Base-by-base conservation (phyloP, 2,797 vertebrate genomes). In the Mallotus villosus region DNA sequence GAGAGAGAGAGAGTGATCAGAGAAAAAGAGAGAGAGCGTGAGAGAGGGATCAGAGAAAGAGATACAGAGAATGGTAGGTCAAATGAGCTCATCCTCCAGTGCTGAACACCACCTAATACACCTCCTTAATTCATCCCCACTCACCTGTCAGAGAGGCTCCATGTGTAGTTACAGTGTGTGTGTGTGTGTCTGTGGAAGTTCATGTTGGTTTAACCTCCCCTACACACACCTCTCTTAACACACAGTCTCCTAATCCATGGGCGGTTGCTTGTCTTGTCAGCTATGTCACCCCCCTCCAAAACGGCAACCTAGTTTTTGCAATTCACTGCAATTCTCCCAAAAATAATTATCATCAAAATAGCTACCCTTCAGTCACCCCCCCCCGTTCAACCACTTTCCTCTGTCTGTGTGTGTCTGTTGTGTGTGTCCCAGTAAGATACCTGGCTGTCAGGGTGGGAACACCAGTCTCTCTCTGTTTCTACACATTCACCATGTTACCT, bases 391-490 rank as follows among this genome's bases (percentile, higher is more conserved):
- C 32, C 32, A 34, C 32, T 34, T 34, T 34, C 4, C 32, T 66
- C 34, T 25, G 22, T 66, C 32, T 49, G 21, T 65, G 34, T 49
- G 21, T 24, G 63, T 49, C 37, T 49, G 21, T 46, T 51, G 41
- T 25, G 49, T 55, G 24, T 67, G 66, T 55, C 72, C 78, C 81
- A 63, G 84, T 24, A 46, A 74, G 82, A 83, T 81, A 84, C 76
- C 83, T 87, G 86, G 83, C 77, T 80, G 73, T 85, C 83, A 76
- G 80, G 81, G 80, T 78, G 82, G 86, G 80, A 87, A 87, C 73
- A 76, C 79, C 80, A 80, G 75, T 72, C 71, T 71, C 62, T 78
- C 41, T 16, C 1, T 64, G 63, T 83, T 81, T 82, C 81, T 76
- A 80, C 41, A 49, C 67, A 72, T 57, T 41, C 57, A 41, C n/a